Evolutionary conservation across 2,113 vertebrate genomes (phyloP).

Genomic region (Pipa parva): DNA sequence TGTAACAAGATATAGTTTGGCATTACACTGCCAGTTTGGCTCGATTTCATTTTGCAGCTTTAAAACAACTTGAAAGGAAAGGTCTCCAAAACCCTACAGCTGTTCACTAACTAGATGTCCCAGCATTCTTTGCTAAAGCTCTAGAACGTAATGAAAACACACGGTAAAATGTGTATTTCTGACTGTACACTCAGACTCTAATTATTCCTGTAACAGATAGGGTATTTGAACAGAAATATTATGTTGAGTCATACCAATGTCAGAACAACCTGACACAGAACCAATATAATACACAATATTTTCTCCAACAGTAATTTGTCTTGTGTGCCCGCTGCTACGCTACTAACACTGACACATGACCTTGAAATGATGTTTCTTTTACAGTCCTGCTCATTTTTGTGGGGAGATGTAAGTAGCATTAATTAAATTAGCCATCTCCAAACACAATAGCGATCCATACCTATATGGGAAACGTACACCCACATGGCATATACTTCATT

Average conservation of each 20-base stretch:
- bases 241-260: not conserved
- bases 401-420: slow-evolving; percentile 49
- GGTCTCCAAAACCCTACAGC: too few relatives aligned
- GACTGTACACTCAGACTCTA: not conserved
- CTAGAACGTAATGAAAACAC: too few relatives aligned
- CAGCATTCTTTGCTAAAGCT: too few relatives aligned
- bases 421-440: slow-evolving; percentile 69
- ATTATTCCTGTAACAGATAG: slow-evolving; percentile 2
- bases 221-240: slow-evolving; percentile 10
- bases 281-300: slow-evolving; percentile 18
- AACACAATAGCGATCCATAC: slow-evolving; percentile 77
- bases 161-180: not conserved
- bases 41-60: too few relatives aligned
- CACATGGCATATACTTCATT: slow-evolving; percentile 69
- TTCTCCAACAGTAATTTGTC: slow-evolving; percentile 43
- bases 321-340: slow-evolving; percentile 31
- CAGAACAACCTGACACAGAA: slow-evolving; percentile 21
- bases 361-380: slow-evolving; percentile 62
- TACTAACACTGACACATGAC: slow-evolving; percentile 57
- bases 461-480: slow-evolving; percentile 64
- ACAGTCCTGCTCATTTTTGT: slow-evolving; percentile 45
- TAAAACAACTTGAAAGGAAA: too few relatives aligned
- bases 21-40: too few relatives aligned
- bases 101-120: too few relatives aligned
- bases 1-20: too few relatives aligned